Evolutionary conservation across 2,113 vertebrate species (phyloP), one percentile per base, ranked within the genome.

Genomic region (Axis porcinus): DNA sequence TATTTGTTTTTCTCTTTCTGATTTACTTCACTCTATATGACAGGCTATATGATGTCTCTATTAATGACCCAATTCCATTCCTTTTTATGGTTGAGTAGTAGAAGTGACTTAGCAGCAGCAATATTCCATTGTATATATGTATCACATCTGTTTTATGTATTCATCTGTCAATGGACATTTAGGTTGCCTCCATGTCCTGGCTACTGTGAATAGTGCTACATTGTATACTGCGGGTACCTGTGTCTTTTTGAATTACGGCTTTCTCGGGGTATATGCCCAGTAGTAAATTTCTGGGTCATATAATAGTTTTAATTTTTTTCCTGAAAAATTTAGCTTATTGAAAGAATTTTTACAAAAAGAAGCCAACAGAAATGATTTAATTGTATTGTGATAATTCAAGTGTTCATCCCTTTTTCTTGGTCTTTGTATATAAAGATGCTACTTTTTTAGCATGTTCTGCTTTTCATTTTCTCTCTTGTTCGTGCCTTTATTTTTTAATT

Each of bases 281-380:
- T 70, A 36, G 64, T 70, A 70, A 1, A 23, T 70, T 70, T 36
- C 9, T 70, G 64, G 64, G 9, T 36, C 0, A 0, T 36, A 12
- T 36, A 70, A 6, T 36, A 70, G 17, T 70, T 70, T 70, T 36
- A 36, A 6, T 45, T 43, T 36, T 21, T 54, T 19, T 7, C 1
- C 4, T 70, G 64, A 70, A 70, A 23, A 70, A 36, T 36, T 70
- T 36, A 70, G n/a, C 3, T 70, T 36, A 70, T 36, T 36, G n/a
- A 1, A 70, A 36, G n/a, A 36, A 70, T 23, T 70, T 36, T 70
- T 70, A 3, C 19, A 36, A 36, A n/a, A 70, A 70, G 64, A 70
- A 70, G 17, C n/a, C n/a, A 36, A 36, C n/a, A 70, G 4, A 70
- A 70, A 6, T 0, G 19, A 21, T 36, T 2, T 70, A 23, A 70